Conservation (phyloP, 2,797 vertebrate genomes). For the Eidolon dupreanum region DNA sequence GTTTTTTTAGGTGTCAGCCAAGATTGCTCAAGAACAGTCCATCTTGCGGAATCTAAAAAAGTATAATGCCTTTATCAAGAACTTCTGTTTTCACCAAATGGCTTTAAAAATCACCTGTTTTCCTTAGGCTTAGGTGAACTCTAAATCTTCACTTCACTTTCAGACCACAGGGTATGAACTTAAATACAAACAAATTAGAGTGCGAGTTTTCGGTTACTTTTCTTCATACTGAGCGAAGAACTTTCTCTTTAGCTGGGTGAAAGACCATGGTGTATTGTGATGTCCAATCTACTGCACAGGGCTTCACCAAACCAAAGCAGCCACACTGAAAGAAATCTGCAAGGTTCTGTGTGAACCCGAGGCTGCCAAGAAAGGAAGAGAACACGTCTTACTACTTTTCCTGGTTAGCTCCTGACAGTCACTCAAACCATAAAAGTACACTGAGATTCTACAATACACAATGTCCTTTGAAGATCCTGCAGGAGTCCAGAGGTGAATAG, state of each 20-base stretch:
- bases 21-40: slow-evolving; percentile 57
- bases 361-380: slow-evolving; percentile 84
- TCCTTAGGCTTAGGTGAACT: slow-evolving; percentile 68
- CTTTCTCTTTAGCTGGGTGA: slow-evolving; percentile 87
- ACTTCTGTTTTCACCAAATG: slow-evolving; percentile 27
- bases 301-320: slow-evolving; percentile 93
- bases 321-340: slow-evolving; percentile 95
- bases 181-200: slow-evolving; percentile 26
- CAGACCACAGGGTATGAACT: not conserved
- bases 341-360: slow-evolving; percentile 92
- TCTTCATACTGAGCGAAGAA: slow-evolving; percentile 88
- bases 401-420: not conserved
- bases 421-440: not conserved
- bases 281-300: slow-evolving; percentile 92
- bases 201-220: not conserved
- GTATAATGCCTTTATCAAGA: slow-evolving; percentile 37
- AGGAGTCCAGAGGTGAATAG: not conserved
- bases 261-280: slow-evolving; percentile 89
- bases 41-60: slow-evolving; percentile 70
- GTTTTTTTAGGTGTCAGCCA: slow-evolving; percentile 41
- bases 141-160: slow-evolving; percentile 68
- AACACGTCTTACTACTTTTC: not conserved
- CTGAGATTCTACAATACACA: not conserved
- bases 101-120: slow-evolving; percentile 8
- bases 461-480: not conserved